phyloP scores from a whole-genome alignment of 2,113 vertebrate genomes.

The Charina bottae region DNA sequence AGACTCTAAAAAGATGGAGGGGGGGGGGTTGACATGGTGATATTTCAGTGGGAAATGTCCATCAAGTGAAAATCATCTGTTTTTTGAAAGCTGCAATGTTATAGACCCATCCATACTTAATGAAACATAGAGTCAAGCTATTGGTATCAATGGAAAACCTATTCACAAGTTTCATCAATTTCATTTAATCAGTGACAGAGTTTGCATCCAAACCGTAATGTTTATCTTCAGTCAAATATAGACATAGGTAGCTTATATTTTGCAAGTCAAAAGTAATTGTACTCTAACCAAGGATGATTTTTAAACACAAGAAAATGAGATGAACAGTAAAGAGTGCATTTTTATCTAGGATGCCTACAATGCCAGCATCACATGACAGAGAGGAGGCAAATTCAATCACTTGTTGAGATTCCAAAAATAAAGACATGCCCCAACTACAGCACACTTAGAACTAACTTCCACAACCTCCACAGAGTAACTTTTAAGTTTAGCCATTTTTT shows the following conservation, averaged over 20 bases:
- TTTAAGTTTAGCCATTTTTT: neutral
- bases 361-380: neutral
- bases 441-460: neutral
- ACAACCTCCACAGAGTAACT: neutral
- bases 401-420: neutral
- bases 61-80: neutral
- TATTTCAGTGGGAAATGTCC: neutral
- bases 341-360: slow-evolving; percentile 9
- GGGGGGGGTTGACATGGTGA: neutral
- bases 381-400: neutral
- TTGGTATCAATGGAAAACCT: neutral
- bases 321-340: neutral
- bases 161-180: neutral
- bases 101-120: neutral
- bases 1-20: neutral
- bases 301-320: slow-evolving; percentile 44
- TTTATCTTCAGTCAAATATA: slow-evolving; percentile 16
- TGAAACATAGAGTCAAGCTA: neutral
- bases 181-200: neutral
- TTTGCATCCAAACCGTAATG: neutral
- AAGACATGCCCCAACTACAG: neutral
- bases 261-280: slow-evolving; percentile 23
- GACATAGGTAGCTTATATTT: neutral
- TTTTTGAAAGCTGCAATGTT: neutral
- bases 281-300: slow-evolving; percentile 31